Conservation (phyloP, 1,140 invertebrate genomes). For the Lasioglossum baleicum region DNA sequence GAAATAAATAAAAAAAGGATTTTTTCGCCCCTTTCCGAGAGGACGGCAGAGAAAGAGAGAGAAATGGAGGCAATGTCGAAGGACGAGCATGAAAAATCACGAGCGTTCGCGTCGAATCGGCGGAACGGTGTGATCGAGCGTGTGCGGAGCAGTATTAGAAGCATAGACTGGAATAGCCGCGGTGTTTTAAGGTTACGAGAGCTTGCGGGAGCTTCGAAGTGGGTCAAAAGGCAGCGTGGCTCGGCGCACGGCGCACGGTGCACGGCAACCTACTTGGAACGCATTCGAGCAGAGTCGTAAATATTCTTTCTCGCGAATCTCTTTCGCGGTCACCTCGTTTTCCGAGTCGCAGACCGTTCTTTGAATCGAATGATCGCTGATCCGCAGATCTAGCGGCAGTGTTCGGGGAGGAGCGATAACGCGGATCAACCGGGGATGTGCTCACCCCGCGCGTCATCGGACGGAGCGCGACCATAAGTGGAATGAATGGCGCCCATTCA, state of each 20-base stretch:
- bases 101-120: too few relatives aligned
- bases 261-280: constrained; percentile 54
- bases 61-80: too few relatives aligned
- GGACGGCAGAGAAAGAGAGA: too few relatives aligned
- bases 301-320: constrained; percentile 47
- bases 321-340: not conserved
- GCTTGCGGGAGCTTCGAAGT: constrained; percentile 59
- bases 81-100: too few relatives aligned
- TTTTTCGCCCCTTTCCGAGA: too few relatives aligned
- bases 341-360: not conserved
- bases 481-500: constrained; percentile 41
- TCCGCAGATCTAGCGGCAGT: too few relatives aligned
- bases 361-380: too few relatives aligned
- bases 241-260: constrained; percentile 20
- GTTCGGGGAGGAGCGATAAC: not conserved
- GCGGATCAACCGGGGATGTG: not conserved
- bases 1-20: too few relatives aligned
- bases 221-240: constrained; percentile 62
- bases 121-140: constrained; percentile 21
- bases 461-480: constrained; percentile 23
- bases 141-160: constrained; percentile 3
- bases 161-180: constrained; percentile 40
- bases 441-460: constrained; percentile 4
- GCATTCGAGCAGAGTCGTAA: constrained; percentile 52
- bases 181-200: constrained; percentile 54